Percentiles rank a stretch among this genome's conserved stretches.
Evolutionary conservation across 2,797 vertebrate species (phyloP).

Genomic region (Phoeniculus purpureus): DNA sequence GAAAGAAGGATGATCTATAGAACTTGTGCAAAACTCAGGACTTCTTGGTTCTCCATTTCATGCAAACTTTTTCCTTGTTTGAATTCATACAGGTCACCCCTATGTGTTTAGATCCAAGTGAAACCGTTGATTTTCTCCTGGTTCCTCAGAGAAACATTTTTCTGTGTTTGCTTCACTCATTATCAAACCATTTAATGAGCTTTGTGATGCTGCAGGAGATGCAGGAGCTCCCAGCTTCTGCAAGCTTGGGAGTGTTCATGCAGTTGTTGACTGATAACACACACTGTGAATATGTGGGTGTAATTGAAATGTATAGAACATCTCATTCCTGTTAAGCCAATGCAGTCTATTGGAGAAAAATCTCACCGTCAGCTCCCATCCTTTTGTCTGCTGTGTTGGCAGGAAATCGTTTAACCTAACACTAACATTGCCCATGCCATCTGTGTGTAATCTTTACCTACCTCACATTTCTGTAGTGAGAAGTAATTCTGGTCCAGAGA

Average conservation of each 20-base stretch:
- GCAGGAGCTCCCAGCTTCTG: background rate
- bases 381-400: background rate
- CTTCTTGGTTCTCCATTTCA: background rate
- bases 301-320: background rate
- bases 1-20: background rate
- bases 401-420: conserved; percentile 26
- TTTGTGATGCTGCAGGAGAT: background rate
- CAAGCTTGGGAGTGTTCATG: background rate
- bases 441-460: background rate
- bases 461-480: background rate
- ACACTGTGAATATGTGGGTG: background rate
- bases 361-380: background rate
- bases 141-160: background rate
- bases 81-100: background rate
- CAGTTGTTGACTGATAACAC: background rate
- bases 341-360: background rate
- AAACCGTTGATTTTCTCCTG: background rate
- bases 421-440: background rate
- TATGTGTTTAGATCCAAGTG: background rate
- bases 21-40: background rate
- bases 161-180: background rate
- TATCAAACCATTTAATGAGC: background rate
- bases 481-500: background rate
- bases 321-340: background rate
- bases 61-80: background rate